Evolutionary conservation across 2,797 vertebrate species (phyloP).

Genomic region (Argyrosomus regius): DNA sequence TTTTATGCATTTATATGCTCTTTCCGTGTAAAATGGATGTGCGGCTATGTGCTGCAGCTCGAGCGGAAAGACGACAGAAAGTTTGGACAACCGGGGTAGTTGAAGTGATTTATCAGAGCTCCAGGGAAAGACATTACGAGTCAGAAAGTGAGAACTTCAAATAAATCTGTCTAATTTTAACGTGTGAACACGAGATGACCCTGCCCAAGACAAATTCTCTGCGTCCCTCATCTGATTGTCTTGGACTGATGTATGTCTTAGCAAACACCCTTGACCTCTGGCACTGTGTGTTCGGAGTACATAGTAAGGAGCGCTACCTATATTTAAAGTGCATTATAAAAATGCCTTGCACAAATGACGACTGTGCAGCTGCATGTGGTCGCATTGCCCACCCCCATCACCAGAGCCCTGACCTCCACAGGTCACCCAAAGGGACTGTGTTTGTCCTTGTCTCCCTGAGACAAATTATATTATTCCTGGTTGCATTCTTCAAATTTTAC

Average conservation of each 20-base stretch:
- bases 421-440: constrained; percentile 27
- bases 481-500: constrained; percentile 27
- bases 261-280: constrained; percentile 67
- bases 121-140: constrained; percentile 46
- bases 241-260: constrained; percentile 44
- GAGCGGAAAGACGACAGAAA: not conserved
- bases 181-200: constrained; percentile 58
- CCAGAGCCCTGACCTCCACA: constrained; percentile 23
- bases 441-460: constrained; percentile 38
- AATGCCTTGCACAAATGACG: constrained; percentile 52
- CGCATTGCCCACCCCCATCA: not conserved
- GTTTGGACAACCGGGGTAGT: constrained; percentile 3
- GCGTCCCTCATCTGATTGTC: constrained; percentile 44
- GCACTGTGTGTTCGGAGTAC: constrained; percentile 37
- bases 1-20: constrained; percentile 8
- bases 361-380: constrained; percentile 15
- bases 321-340: constrained; percentile 65
- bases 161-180: constrained; percentile 74
- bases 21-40: constrained; percentile 1
- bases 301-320: constrained; percentile 33
- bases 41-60: not conserved
- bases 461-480: constrained; percentile 23
- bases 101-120: constrained; percentile 64
- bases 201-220: constrained; percentile 42
- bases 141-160: constrained; percentile 59